phyloP scores from a whole-genome alignment of 2,113 vertebrate genomes.

The Pipra filicauda region DNA sequence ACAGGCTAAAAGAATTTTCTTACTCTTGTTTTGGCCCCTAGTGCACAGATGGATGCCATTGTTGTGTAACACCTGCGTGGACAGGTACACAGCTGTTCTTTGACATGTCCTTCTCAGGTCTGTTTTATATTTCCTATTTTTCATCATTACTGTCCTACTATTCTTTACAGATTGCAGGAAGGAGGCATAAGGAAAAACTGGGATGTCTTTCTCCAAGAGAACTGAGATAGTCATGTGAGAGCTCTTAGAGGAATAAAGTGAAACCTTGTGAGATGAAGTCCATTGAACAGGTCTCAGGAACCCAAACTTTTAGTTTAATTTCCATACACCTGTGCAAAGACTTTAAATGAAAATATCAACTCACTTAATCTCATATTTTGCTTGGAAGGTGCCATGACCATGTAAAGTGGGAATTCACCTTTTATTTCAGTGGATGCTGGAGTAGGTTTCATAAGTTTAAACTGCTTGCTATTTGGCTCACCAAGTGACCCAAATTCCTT shows the following conservation, averaged over 20 bases:
- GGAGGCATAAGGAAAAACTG: not conserved
- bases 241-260: not conserved
- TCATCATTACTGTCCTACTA: not conserved
- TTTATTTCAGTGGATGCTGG: not conserved
- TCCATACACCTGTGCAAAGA: not conserved
- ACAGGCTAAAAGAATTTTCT: not conserved
- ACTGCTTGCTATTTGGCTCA: not conserved
- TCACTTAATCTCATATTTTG: not conserved
- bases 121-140: not conserved
- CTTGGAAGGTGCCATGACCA: not conserved
- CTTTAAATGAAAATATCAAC: not conserved
- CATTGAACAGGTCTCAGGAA: not conserved
- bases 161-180: not conserved
- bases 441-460: not conserved
- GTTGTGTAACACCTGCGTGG: accelerated
- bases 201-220: not conserved
- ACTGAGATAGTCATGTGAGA: not conserved
- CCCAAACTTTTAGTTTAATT: not conserved
- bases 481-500: not conserved
- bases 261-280: not conserved
- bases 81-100: not conserved
- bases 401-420: not conserved
- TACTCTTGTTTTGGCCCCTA: not conserved
- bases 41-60: not conserved
- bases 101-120: accelerated